Percentiles rank a stretch among this genome's conserved stretches.
Conservation (phyloP, 2,797 vertebrate genomes). For the Sebastes hubbsi region DNA sequence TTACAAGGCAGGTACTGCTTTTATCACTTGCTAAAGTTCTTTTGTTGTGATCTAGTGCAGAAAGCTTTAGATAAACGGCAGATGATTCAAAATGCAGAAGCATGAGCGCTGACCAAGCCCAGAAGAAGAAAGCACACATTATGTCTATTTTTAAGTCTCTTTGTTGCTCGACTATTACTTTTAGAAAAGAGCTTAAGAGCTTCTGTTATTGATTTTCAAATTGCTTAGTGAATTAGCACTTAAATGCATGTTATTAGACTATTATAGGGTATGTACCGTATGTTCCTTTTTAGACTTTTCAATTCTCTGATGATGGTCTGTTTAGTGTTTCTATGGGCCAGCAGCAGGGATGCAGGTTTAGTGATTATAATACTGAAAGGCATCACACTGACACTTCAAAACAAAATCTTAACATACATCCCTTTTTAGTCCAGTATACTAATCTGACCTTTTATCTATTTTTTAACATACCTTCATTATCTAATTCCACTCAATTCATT, state of each 20-base stretch:
- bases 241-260: conserved; percentile 1
- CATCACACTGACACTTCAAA: conserved; percentile 4
- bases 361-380: conserved; percentile 6
- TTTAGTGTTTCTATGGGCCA: not conserved
- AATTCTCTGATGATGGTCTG: not conserved
- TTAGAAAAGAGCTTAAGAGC: not conserved
- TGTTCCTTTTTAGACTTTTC: not conserved
- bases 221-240: not conserved
- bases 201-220: not conserved
- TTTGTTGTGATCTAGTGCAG: not conserved
- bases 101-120: not conserved
- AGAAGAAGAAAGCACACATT: conserved; percentile 1
- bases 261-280: not conserved
- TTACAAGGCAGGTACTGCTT: not conserved
- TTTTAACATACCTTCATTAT: not conserved
- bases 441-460: not conserved
- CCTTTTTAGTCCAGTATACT: not conserved
- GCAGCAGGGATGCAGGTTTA: not conserved
- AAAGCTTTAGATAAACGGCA: not conserved
- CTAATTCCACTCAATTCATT: no score
- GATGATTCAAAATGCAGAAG: conserved; percentile 4
- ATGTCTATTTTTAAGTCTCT: conserved; percentile 30
- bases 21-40: not conserved
- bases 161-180: not conserved
- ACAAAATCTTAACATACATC: not conserved